phyloP scores from a whole-genome alignment of 2,797 vertebrate genomes.

The Nothura maculosa region DNA sequence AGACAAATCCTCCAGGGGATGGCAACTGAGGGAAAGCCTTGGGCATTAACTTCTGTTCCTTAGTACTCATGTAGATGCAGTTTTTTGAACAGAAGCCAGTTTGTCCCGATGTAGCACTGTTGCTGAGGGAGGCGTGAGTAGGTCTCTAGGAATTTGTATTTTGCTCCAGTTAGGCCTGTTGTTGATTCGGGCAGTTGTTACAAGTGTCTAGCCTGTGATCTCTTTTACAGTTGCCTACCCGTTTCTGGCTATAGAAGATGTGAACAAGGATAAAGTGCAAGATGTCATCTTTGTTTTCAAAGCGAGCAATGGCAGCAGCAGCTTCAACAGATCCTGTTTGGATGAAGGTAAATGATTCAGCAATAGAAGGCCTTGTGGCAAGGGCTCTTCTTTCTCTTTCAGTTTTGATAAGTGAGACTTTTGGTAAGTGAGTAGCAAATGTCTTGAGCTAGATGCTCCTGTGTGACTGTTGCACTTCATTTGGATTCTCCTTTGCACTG shows the following conservation, averaged over 20 bases:
- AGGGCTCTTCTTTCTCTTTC: neutral
- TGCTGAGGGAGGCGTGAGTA: slow-evolving; percentile 13
- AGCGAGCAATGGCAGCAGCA: slow-evolving; percentile 63
- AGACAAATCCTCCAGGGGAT: neutral
- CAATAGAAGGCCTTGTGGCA: neutral
- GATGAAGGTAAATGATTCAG: slow-evolving; percentile 80
- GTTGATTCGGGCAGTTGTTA: neutral
- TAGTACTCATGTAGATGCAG: neutral
- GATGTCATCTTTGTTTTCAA: slow-evolving; percentile 90
- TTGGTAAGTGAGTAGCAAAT: neutral
- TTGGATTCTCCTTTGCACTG: neutral
- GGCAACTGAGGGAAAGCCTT: neutral
- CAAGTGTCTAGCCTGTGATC: neutral
- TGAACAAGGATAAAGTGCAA: slow-evolving; percentile 87
- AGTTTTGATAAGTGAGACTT: neutral
- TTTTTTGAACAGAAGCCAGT: neutral
- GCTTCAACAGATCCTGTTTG: slow-evolving; percentile 83
- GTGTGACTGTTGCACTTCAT: neutral
- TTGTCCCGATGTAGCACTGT: neutral
- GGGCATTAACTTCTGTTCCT: slow-evolving; percentile 21
- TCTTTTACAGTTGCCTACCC: slow-evolving; percentile 84
- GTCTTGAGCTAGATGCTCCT: too few species aligned
- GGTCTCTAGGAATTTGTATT: slow-evolving; percentile 39
- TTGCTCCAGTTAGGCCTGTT: neutral
- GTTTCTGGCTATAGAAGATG: slow-evolving; percentile 86